phyloP scores from a whole-genome alignment of 2,888 invertebrate genomes.

The Octodonta nipae region DNA sequence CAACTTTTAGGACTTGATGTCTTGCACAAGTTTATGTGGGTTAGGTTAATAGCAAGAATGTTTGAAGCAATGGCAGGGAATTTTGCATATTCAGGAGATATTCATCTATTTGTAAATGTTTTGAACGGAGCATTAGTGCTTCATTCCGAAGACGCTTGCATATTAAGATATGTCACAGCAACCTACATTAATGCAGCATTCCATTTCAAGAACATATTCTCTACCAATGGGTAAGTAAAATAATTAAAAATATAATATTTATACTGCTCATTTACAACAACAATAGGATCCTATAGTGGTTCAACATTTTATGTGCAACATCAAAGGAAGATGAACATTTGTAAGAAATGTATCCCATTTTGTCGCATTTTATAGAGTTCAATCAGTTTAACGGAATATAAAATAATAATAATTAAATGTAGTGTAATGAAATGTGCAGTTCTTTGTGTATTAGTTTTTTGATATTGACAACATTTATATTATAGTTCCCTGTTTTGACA shows the following conservation, averaged over 20 bases:
- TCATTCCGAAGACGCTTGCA: constrained; percentile 92
- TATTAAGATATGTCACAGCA: constrained; percentile 88
- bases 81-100: constrained; percentile 91
- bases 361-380: too few relatives aligned
- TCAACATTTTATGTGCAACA: too few relatives aligned
- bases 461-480: too few relatives aligned
- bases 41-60: constrained; percentile 87
- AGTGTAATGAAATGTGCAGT: too few relatives aligned
- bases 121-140: constrained; percentile 90
- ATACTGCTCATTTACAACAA: too few relatives aligned
- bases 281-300: too few relatives aligned
- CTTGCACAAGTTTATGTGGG: constrained; percentile 98
- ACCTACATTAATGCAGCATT: constrained; percentile 95
- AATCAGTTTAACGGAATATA: too few relatives aligned
- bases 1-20: constrained; percentile 69
- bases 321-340: too few relatives aligned
- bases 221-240: constrained; percentile 70
- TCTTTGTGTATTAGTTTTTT: too few relatives aligned
- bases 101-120: constrained; percentile 94
- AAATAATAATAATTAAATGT: too few relatives aligned
- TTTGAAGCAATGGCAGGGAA: constrained; percentile 97
- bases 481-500: too few relatives aligned
- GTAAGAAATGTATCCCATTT: too few relatives aligned
- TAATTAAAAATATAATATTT: neutral
- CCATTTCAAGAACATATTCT: constrained; percentile 97